These are phyloP conservation scores for Ophion slaviceki DNA, from an alignment of 2,888 invertebrate genomes.

Conservation along the genomic window DNA sequence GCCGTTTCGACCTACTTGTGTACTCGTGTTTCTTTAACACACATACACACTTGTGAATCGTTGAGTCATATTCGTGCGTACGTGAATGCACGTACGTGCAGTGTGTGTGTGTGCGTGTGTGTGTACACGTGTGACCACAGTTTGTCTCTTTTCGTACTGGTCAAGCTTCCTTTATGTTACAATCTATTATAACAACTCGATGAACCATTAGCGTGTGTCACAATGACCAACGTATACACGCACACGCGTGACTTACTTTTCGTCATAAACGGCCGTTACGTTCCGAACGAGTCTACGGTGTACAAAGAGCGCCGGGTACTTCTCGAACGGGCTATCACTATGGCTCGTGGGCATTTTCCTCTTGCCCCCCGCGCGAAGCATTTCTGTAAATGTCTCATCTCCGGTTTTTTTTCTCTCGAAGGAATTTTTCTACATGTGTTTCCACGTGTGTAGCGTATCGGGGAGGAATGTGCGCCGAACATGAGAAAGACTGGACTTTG, in stretches of 20 bases:
- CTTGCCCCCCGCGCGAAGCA: too few species aligned
- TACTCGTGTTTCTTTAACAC: background rate
- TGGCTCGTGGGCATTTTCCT: too few species aligned
- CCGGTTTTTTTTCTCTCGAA: too few species aligned
- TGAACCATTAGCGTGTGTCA: background rate
- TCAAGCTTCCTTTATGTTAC: background rate
- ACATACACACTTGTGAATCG: background rate
- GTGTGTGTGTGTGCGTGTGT: background rate
- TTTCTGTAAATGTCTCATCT: too few species aligned
- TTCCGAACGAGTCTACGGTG: background rate
- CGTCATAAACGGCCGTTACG: slow-evolving; percentile 15
- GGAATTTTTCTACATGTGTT: too few species aligned
- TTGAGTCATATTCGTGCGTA: too few species aligned
- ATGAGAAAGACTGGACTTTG: too few species aligned
- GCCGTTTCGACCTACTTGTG: slow-evolving; percentile 39
- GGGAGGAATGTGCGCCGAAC: too few species aligned
- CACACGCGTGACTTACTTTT: background rate
- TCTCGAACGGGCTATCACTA: background rate
- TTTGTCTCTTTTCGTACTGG: slow-evolving; percentile 15
- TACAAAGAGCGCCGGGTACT: background rate
- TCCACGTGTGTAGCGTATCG: too few species aligned
- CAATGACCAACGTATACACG: background rate
- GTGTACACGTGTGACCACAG: background rate
- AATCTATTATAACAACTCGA: background rate
- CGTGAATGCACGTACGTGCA: too few species aligned